Evolutionary conservation across 2,888 invertebrate genomes (phyloP).

Genomic region (Erebia epiphron): DNA sequence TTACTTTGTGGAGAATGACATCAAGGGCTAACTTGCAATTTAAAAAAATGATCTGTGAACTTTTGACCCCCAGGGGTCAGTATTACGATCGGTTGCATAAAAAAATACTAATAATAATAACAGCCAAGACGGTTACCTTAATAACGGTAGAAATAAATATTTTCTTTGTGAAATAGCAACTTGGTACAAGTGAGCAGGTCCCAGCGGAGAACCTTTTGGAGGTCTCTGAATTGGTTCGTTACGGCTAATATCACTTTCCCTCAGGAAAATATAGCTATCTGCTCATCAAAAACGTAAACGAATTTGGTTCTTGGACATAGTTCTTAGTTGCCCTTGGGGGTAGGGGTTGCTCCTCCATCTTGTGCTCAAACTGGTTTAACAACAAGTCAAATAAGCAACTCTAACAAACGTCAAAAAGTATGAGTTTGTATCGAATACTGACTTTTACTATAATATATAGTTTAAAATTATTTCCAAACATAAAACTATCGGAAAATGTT

Average conservation of each 20-base stretch:
- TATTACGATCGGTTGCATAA: not conserved
- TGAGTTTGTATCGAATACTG: no score
- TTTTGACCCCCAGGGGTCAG: not conserved
- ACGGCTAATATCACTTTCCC: slow-evolving; percentile 23
- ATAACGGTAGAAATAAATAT: not conserved
- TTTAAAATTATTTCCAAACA: no score
- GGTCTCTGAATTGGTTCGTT: slow-evolving; percentile 31
- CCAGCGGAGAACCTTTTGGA: slow-evolving; percentile 27
- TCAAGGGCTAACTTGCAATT: no score
- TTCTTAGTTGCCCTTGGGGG: no score
- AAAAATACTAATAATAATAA: not conserved
- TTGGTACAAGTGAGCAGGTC: slow-evolving; percentile 10
- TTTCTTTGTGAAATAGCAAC: not conserved
- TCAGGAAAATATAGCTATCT: slow-evolving; percentile 15
- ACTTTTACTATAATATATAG: no score
- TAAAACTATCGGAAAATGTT: no score
- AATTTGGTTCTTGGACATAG: not conserved
- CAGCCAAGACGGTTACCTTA: not conserved
- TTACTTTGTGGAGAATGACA: no score
- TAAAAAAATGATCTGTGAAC: no score
- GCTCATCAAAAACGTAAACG: slow-evolving; percentile 6
- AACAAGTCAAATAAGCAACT: no score
- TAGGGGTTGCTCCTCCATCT: no score
- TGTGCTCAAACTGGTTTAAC: no score
- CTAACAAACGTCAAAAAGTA: no score